Evolutionary conservation across 2,888 invertebrate species (phyloP), one percentile per base, ranked within the genome.

Genomic region (Odontocolon sp.): DNA sequence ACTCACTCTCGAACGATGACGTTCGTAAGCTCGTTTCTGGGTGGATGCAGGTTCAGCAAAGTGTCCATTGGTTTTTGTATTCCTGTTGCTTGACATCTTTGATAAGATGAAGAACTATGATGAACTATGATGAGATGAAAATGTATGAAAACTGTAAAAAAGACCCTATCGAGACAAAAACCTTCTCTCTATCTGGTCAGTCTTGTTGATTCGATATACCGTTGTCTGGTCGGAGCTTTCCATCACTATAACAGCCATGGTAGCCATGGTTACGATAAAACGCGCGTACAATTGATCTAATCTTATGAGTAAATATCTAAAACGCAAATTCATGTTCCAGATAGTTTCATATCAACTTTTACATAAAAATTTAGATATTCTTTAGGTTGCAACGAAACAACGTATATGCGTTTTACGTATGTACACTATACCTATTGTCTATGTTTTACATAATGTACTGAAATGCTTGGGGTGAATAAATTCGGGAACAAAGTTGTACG

Each of bases 1-100:
- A 73, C 80, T 87, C 42, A 89, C 89, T 70, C 85, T 86, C 2
- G 63, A 74, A 16, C 87, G 87, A 77, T 89, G 89, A 54, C 81
- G 82, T 52, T 89, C 85, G 63, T 87, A 89, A 0, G 85, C 83
- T 42, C 81, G 81, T 45, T 79, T 81, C 40, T 84, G 85, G 84
- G 79, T 68, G 3, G 72, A 74, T 9, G 67, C 67, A 2, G 57
- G 31, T 3, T 80, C 79, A 28, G 50, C 54, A 31, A 68, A 36
- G 4, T 71, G 45, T 23, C 45, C 26, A 33, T 40, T 36, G 1
- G 11, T 38, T 5, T 74, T 63, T 42, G 5, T 33, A 3, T 8
- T 59, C 9, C 26, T 57, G 50, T 14, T 38, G 18, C 5, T 63
- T 36, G 75, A 52, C 79, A 73, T 74, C 1, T 11, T 56, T 56